Evolutionary conservation across 2,113 vertebrate species (phyloP).

Genomic region (Pachycephala philippinensis): DNA sequence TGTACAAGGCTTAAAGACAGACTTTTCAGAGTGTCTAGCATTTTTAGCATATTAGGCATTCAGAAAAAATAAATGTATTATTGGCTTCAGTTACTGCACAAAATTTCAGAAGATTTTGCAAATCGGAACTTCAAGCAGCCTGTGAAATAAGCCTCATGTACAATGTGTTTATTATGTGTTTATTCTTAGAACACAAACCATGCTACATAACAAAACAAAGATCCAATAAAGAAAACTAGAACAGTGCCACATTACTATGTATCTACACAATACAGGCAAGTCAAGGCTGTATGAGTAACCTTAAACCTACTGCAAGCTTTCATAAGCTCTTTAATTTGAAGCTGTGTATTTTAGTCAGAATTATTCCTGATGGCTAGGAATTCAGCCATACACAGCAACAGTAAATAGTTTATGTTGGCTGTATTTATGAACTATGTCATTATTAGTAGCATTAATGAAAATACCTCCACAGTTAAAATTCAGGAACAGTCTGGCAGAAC

Average conservation of each 20-base stretch:
- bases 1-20: background rate
- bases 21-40: background rate
- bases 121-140: background rate
- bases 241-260: background rate
- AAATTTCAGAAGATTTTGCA: background rate
- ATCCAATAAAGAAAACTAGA: background rate
- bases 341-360: background rate
- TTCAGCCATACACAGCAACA: background rate
- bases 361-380: background rate
- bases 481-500: background rate
- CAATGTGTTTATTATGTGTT: accelerated
- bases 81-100: background rate
- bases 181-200: background rate
- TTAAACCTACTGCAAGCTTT: background rate
- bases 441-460: background rate
- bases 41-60: background rate
- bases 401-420: background rate
- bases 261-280: background rate
- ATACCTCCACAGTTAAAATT: background rate
- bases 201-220: background rate
- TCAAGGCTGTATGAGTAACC: background rate
- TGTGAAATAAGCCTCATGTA: background rate
- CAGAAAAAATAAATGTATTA: background rate
- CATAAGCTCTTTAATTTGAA: background rate
- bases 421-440: background rate